Conservation (phyloP, 2,113 vertebrate genomes). For the Neogale vison region DNA sequence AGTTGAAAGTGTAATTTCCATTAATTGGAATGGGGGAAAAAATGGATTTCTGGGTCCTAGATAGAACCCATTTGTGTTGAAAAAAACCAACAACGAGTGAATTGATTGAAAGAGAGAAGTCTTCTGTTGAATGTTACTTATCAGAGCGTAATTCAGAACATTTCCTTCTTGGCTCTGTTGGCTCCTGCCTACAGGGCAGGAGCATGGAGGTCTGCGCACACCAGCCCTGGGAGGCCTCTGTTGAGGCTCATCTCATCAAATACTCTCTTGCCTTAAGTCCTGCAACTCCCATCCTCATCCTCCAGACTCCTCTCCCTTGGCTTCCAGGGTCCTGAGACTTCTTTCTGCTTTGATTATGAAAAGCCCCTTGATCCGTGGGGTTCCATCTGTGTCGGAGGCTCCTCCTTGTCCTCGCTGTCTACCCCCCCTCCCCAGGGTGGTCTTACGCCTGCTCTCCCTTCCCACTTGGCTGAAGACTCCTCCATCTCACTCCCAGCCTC, state of each 20-base stretch:
- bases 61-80: neutral
- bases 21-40: neutral
- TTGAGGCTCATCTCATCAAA: neutral
- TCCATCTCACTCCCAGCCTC: neutral
- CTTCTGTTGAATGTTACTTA: neutral
- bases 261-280: neutral
- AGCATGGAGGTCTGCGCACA: accelerated
- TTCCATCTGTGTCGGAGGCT: accelerated
- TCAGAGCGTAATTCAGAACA: neutral
- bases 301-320: neutral
- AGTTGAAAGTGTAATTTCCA: neutral
- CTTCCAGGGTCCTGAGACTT: neutral
- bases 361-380: neutral
- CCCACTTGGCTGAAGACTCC: neutral
- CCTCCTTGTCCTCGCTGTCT: neutral
- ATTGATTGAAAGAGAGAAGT: neutral
- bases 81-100: neutral
- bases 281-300: neutral
- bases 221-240: neutral
- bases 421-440: neutral
- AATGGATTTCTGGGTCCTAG: neutral
- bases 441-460: neutral
- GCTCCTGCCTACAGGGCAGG: neutral
- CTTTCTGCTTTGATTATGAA: neutral
- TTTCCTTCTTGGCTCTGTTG: neutral